These are phyloP conservation scores for Allacma fusca DNA, from an alignment of 2,888 invertebrate species.

Conservation along the genomic window DNA sequence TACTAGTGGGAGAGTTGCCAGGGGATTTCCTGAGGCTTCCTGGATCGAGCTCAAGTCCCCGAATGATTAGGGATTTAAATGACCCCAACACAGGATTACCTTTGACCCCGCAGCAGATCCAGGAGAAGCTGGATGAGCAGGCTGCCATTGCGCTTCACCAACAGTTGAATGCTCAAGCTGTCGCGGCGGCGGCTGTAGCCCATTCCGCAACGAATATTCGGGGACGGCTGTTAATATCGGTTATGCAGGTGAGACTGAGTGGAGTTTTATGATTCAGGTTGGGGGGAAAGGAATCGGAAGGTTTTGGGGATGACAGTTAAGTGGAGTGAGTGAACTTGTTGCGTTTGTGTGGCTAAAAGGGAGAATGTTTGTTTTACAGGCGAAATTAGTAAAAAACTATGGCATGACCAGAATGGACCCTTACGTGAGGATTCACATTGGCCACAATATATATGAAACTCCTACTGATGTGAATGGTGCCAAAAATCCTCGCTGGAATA, in stretches of 20 bases:
- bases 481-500: constrained; percentile 95
- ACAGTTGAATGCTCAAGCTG: constrained; percentile 52
- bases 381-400: constrained; percentile 92
- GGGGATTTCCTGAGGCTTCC: constrained; percentile 75
- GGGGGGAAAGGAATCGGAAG: neutral
- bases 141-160: constrained; percentile 69
- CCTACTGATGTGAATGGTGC: constrained; percentile 94
- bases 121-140: constrained; percentile 80
- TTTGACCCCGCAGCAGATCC: constrained; percentile 69
- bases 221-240: constrained; percentile 83
- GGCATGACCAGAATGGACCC: constrained; percentile 96
- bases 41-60: constrained; percentile 56
- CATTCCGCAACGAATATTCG: constrained; percentile 65
- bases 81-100: constrained; percentile 56
- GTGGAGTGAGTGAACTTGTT: too few species aligned
- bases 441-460: constrained; percentile 94
- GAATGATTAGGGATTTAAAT: constrained; percentile 47
- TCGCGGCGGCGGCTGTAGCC: constrained; percentile 46
- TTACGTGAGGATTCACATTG: constrained; percentile 89
- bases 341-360: too few species aligned
- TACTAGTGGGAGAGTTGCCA: constrained; percentile 81
- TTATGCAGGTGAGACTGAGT: constrained; percentile 72
- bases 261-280: neutral
- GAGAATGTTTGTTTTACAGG: constrained; percentile 66
- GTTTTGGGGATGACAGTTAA: too few species aligned